Evolutionary conservation across 2,888 invertebrate genomes (phyloP).

Genomic region (Apodemia duryi): DNA sequence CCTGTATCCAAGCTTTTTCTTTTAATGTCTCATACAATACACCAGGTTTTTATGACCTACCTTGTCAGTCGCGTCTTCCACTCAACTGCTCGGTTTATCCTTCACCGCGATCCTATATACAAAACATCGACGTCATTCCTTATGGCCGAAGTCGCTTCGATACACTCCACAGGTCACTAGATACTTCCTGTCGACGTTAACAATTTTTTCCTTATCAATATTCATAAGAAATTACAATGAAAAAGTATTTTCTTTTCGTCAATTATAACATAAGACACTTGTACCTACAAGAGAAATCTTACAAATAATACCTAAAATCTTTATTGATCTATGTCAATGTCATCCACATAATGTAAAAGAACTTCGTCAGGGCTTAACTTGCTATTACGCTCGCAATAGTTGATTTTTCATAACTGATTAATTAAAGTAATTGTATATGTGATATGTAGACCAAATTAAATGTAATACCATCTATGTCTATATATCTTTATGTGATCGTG

Average conservation of each 20-base stretch:
- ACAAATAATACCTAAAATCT: no score
- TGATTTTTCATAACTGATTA: no score
- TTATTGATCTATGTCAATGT: no score
- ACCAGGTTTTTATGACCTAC: neutral
- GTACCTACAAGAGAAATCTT: no score
- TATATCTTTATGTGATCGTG: no score
- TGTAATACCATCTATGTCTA: no score
- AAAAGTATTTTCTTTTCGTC: neutral
- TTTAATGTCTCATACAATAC: neutral
- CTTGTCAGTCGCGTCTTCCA: slow-evolving; percentile 2
- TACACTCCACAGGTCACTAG: slow-evolving; percentile 13
- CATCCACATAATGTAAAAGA: no score
- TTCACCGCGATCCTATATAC: slow-evolving; percentile 6
- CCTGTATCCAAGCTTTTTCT: slow-evolving; percentile 7
- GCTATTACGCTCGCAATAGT: no score
- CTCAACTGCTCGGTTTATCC: slow-evolving; percentile 1
- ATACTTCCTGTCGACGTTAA: neutral
- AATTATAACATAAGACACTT: no score
- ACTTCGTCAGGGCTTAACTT: no score
- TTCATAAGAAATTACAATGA: neutral
- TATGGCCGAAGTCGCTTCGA: neutral
- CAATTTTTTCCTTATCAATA: neutral
- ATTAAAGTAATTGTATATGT: no score
- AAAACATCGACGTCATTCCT: slow-evolving; percentile 5
- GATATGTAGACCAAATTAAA: no score